Conservation (phyloP, 2,888 invertebrate genomes). For the Nebria brevicollis region DNA sequence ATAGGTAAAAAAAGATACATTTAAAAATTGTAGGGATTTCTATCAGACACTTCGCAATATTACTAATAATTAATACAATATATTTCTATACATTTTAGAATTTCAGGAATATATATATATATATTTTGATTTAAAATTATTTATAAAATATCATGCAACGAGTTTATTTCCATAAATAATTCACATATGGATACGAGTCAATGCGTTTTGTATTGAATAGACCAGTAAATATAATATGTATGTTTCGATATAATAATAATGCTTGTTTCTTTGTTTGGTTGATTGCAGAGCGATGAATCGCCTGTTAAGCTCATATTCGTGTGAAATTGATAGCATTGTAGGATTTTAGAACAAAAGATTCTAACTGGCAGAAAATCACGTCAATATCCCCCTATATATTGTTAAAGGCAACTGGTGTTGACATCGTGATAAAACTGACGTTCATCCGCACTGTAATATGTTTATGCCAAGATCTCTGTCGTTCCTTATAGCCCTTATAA, state of each 20-base stretch:
- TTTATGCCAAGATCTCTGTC: too few species aligned
- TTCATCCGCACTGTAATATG: background rate
- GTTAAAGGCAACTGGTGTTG: constrained; percentile 43
- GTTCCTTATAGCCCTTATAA: too few species aligned
- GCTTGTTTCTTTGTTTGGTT: background rate
- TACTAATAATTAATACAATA: too few species aligned
- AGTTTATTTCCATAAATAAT: background rate
- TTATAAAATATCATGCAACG: too few species aligned
- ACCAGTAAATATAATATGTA: background rate
- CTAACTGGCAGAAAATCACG: constrained; percentile 34
- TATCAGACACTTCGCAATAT: too few species aligned
- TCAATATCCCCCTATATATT: constrained; percentile 21
- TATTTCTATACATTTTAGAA: too few species aligned
- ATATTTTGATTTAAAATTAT: too few species aligned
- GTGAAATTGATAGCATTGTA: constrained; percentile 31
- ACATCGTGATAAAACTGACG: constrained; percentile 21
- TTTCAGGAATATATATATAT: too few species aligned
- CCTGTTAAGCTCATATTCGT: constrained; percentile 28
- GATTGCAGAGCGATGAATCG: constrained; percentile 22
- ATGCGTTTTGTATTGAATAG: background rate
- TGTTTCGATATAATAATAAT: background rate
- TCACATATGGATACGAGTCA: background rate
- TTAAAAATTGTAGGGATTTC: background rate
- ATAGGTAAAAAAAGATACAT: background rate
- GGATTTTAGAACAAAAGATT: constrained; percentile 25